Evolutionary conservation across 2,113 vertebrate species (phyloP), one percentile per base, ranked within the genome.

Genomic region (Proterorhinus semilunaris): DNA sequence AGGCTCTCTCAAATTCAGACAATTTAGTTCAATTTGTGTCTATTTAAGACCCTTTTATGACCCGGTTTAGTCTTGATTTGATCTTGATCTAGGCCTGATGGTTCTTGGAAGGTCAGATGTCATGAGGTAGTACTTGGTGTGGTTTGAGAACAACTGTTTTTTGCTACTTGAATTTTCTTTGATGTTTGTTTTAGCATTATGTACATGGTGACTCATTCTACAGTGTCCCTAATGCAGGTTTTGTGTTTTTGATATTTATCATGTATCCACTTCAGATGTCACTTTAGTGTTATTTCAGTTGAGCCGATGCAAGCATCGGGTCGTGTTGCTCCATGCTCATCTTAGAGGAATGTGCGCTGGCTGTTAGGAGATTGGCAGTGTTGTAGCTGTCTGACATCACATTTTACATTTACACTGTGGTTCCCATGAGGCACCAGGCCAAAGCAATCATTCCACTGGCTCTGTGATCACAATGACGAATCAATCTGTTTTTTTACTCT

Each of bases 321-420:
- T 65, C 72, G 55, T 49, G 70, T 67, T 78, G 53, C 71, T 55
- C 68, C 79, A 46, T 70, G 70, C 81, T 90, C 88, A 91, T 86
- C 81, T 74, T 74, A 49, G 51, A 89, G 86, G 89, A 91, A 91
- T 91, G 89, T 85, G n/a, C 71, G 83, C 80, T 70, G 64, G 73
- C 80, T 51, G 27, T 85, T 84, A 81, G 76, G 68, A 88, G 83
- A 86, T 85, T 86, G 84, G 78, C 83, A 75, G 65, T 69, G 75
- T 86, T 84, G 74, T 86, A 76, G 72, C 79, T 68, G 81, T 75
- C 61, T 87, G 87, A 90, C 81, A 85, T 87, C 83, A 82, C 21
- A 2, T 65, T 78, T 72, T 79, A 68, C 73, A 74, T 82, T 78
- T 78, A 79, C 80, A 83, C 80, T 70, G 82, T 59, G 53, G 73